phyloP scores from a whole-genome alignment of 2,797 vertebrate genomes.

The Meriones psammophilus region DNA sequence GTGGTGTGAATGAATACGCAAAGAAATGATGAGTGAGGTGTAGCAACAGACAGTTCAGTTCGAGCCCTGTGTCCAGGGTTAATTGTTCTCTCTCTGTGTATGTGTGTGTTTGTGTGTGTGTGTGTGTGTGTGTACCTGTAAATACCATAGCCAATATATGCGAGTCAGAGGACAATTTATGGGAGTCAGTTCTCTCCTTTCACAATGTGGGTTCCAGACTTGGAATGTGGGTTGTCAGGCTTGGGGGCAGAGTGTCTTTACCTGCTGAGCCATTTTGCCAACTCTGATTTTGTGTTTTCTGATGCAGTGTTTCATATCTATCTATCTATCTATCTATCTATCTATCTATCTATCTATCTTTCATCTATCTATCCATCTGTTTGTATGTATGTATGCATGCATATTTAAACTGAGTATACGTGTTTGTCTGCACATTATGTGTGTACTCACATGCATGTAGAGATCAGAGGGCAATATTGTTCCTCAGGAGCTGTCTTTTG shows the following conservation, averaged over 20 bases:
- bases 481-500: neutral
- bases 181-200: neutral
- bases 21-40: neutral
- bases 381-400: neutral
- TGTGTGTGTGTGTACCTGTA: neutral
- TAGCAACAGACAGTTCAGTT: neutral
- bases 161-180: neutral
- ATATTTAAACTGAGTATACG: neutral
- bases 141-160: neutral
- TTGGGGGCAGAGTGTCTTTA: neutral
- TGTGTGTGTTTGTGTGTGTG: too few species aligned
- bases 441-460: neutral
- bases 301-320: neutral
- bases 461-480: neutral
- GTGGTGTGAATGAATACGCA: neutral
- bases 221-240: neutral
- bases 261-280: neutral
- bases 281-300: slow-evolving; percentile 19
- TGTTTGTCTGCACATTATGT: neutral
- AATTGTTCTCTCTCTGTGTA: neutral
- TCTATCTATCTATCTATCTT: neutral
- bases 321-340: too few species aligned
- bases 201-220: neutral
- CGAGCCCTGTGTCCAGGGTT: neutral
- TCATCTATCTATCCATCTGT: neutral